A percentile compares a stretch with the other conserved stretches of the same genome.
Evolutionary conservation across 2,113 vertebrate genomes (phyloP).

Genomic region (Crotalus horridus): DNA sequence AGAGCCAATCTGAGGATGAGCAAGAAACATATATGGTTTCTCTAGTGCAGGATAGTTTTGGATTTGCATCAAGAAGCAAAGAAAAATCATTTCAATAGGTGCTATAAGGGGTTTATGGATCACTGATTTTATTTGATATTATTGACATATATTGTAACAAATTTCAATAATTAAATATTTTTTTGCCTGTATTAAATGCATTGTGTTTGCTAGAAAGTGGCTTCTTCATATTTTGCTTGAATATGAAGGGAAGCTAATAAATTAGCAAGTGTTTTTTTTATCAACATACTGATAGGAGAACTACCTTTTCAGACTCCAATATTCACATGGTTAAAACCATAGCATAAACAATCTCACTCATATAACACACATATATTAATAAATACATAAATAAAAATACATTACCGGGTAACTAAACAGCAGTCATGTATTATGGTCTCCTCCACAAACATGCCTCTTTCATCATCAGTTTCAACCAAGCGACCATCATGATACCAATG

Average conservation of each 20-base stretch:
- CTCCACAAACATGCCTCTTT: conserved; percentile 79
- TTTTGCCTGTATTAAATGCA: background rate
- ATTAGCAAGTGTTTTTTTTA: background rate
- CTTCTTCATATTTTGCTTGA: background rate
- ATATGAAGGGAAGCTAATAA: background rate
- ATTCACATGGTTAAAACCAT: background rate
- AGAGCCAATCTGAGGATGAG: background rate
- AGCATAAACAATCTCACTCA: background rate
- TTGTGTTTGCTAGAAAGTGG: background rate
- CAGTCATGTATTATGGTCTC: conserved; percentile 88
- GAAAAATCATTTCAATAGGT: background rate
- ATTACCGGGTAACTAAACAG: conserved; percentile 86
- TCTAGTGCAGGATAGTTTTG: background rate
- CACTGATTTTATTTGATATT: background rate
- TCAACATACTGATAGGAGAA: background rate
- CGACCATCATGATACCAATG: conserved; percentile 79
- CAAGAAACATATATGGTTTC: background rate
- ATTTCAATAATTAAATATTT: background rate
- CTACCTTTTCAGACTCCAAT: background rate
- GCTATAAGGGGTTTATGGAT: background rate
- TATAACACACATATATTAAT: background rate
- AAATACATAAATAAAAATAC: background rate
- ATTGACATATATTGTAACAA: background rate
- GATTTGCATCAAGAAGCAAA: background rate
- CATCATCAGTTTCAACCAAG: conserved; percentile 73